Percentiles rank a stretch among this genome's conserved stretches.
Evolutionary conservation across 1,140 invertebrate species (phyloP).

Genomic region (Caenorhabditis remanei): DNA sequence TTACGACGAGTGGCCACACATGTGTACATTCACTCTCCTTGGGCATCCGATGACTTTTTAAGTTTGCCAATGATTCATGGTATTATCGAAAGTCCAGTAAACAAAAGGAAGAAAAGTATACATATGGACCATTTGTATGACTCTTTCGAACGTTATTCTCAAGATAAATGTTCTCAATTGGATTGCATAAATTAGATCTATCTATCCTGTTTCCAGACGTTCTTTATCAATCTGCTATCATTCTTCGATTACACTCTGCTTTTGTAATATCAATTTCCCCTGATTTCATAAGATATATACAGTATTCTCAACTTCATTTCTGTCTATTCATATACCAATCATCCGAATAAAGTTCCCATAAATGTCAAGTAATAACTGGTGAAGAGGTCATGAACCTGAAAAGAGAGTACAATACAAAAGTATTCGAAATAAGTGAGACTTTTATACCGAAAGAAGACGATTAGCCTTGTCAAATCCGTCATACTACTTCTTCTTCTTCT

Average conservation of each 20-base stretch:
- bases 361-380: conserved; percentile 44
- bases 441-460: background rate
- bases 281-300: background rate
- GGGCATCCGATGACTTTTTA: conserved; percentile 22
- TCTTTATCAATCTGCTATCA: too few species aligned
- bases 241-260: too few species aligned
- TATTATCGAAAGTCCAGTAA: background rate
- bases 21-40: background rate
- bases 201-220: too few species aligned
- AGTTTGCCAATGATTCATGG: conserved; percentile 49
- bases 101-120: background rate
- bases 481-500: conserved; percentile 23
- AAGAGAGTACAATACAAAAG: conserved; percentile 2
- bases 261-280: too few species aligned
- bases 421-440: conserved; percentile 19
- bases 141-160: too few species aligned
- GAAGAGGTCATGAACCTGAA: conserved; percentile 41
- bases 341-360: conserved; percentile 5
- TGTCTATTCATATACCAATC: too few species aligned
- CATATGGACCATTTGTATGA: too few species aligned
- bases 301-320: background rate
- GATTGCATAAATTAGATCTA: too few species aligned
- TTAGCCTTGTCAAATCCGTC: conserved; percentile 56
- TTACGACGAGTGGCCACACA: conserved; percentile 49
- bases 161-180: too few species aligned